phyloP scores from a whole-genome alignment of 2,113 vertebrate species.

The Pituophis catenifer region DNA sequence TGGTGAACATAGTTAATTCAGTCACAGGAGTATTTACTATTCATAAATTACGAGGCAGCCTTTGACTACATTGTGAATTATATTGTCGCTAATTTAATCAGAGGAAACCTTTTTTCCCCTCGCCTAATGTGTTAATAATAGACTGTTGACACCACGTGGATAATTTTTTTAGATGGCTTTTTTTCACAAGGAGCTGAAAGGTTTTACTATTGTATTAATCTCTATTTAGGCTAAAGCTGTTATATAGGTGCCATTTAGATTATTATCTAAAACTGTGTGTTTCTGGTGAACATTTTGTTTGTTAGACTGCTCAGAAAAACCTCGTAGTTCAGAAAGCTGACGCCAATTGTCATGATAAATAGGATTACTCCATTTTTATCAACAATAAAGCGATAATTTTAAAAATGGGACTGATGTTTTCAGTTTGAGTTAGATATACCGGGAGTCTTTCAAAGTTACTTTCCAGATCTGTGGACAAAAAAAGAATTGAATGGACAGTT shows the following conservation, averaged over 20 bases:
- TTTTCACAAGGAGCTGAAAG: neutral
- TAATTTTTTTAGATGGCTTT: slow-evolving; percentile 8
- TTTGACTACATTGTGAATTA: slow-evolving; percentile 54
- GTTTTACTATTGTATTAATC: slow-evolving; percentile 2
- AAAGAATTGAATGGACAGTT: neutral
- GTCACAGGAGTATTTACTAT: slow-evolving; percentile 51
- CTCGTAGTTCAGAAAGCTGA: neutral
- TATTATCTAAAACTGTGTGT: neutral
- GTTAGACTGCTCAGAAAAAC: neutral
- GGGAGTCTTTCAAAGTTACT: neutral
- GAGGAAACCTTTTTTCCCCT: slow-evolving; percentile 50
- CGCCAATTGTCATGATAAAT: neutral
- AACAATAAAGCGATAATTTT: neutral
- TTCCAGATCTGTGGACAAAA: neutral
- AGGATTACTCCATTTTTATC: neutral
- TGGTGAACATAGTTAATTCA: slow-evolving; percentile 27
- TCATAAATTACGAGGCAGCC: slow-evolving; percentile 52
- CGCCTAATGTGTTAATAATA: slow-evolving; percentile 60
- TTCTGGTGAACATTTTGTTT: neutral
- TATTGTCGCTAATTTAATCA: slow-evolving; percentile 55
- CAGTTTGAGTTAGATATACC: neutral
- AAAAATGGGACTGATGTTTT: neutral
- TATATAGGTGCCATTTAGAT: neutral
- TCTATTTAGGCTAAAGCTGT: slow-evolving; percentile 19
- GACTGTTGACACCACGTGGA: slow-evolving; percentile 47